phyloP scores from a whole-genome alignment of 2,888 invertebrate species.

The Caenorhabditis angaria region DNA sequence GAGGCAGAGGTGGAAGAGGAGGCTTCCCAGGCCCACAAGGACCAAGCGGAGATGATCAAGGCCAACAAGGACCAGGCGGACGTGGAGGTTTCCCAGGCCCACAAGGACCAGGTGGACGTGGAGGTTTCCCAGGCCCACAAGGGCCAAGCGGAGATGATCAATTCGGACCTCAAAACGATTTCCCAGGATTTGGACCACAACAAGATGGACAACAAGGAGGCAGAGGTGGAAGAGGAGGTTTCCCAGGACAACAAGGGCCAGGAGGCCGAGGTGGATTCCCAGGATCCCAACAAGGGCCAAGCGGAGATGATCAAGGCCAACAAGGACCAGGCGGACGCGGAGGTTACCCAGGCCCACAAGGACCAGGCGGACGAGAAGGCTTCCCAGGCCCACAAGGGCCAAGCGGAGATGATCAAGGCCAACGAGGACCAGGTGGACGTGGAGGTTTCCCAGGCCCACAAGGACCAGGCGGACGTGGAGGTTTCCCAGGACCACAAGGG shows the following conservation, averaged over 20 bases:
- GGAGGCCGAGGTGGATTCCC: constrained; percentile 18
- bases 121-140: background rate
- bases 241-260: constrained; percentile 11
- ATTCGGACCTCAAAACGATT: background rate
- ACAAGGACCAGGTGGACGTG: constrained; percentile 7
- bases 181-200: background rate
- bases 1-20: constrained; percentile 7
- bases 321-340: background rate
- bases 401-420: background rate
- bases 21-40: constrained; percentile 6
- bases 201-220: background rate
- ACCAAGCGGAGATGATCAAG: background rate
- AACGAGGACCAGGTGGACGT: background rate
- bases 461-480: background rate
- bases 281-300: constrained; percentile 11
- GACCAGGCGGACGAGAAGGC: background rate
- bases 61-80: constrained; percentile 4
- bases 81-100: background rate
- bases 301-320: constrained; percentile 1
- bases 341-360: background rate
- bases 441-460: background rate
- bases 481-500: background rate
- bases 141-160: background rate
- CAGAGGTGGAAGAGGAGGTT: constrained; percentile 10
- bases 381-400: background rate